These are phyloP conservation scores for Oreonectes daqikongensis DNA, from an alignment of 2,797 vertebrate genomes.

Conservation along the genomic window DNA sequence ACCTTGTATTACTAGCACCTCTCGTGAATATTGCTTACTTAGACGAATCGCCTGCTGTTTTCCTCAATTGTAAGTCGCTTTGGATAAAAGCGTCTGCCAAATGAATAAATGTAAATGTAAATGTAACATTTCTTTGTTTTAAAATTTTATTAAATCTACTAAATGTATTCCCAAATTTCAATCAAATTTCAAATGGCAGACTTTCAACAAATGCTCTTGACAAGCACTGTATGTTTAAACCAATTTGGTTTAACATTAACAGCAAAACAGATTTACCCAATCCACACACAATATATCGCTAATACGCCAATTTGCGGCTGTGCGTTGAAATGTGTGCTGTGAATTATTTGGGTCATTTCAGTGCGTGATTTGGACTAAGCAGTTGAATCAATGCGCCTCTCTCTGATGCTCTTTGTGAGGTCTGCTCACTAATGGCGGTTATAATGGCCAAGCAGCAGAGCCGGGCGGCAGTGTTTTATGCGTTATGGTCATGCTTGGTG, in stretches of 20 bases:
- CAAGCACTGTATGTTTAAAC: not conserved
- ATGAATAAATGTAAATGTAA: no score
- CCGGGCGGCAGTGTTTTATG: conserved; percentile 68
- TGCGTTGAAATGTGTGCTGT: conserved; percentile 45
- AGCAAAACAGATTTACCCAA: conserved; percentile 28
- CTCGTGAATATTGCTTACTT: no score
- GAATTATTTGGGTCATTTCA: conserved; percentile 61
- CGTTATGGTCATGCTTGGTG: conserved; percentile 68
- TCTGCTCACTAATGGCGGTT: conserved; percentile 55
- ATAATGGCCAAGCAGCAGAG: conserved; percentile 64
- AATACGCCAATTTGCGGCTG: conserved; percentile 31
- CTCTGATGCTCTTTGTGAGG: conserved; percentile 53
- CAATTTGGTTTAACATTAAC: not conserved
- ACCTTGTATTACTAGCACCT: no score
- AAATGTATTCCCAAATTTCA: no score
- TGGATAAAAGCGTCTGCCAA: no score
- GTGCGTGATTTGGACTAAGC: conserved; percentile 71
- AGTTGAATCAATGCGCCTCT: conserved; percentile 51
- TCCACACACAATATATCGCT: conserved; percentile 27
- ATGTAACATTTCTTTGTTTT: no score
- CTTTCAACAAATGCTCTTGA: no score
- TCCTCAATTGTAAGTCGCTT: no score
- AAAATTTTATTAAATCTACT: no score
- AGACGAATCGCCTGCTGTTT: no score
- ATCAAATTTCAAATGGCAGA: no score